Conservation (phyloP, 1,140 invertebrate species). For the Aphis craccivora region DNA sequence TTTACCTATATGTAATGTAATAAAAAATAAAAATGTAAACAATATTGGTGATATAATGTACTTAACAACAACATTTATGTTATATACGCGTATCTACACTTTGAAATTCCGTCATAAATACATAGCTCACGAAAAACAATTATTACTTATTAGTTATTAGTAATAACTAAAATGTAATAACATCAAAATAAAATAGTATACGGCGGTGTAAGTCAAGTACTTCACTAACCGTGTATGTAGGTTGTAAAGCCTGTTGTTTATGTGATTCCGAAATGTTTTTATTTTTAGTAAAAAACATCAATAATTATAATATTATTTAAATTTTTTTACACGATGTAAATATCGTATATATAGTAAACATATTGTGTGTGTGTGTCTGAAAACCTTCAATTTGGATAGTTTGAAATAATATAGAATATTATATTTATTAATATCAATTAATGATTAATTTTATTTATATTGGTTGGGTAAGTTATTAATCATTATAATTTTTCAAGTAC, state of each 20-base stretch:
- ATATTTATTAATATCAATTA: not conserved
- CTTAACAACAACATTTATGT: not conserved
- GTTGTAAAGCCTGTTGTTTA: not conserved
- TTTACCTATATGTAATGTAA: not conserved
- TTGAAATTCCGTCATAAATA: not conserved
- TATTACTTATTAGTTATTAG: not conserved
- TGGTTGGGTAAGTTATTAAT: not conserved
- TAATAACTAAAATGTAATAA: not conserved
- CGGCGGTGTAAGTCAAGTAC: not conserved
- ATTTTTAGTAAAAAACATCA: not conserved
- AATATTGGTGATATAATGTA: conserved; percentile 11
- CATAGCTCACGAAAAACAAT: not conserved
- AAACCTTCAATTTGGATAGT: not conserved
- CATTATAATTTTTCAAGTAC: not conserved
- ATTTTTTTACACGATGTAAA: not conserved
- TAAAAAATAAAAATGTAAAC: not conserved
- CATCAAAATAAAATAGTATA: not conserved
- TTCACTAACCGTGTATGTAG: not conserved
- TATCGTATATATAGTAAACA: not conserved
- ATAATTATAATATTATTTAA: not conserved
- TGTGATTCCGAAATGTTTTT: not conserved
- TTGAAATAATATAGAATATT: not conserved
- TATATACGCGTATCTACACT: not conserved
- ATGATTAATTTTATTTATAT: not conserved
- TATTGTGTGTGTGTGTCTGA: not conserved